phyloP scores from a whole-genome alignment of 2,113 vertebrate species.

The Morphnarchus princeps region DNA sequence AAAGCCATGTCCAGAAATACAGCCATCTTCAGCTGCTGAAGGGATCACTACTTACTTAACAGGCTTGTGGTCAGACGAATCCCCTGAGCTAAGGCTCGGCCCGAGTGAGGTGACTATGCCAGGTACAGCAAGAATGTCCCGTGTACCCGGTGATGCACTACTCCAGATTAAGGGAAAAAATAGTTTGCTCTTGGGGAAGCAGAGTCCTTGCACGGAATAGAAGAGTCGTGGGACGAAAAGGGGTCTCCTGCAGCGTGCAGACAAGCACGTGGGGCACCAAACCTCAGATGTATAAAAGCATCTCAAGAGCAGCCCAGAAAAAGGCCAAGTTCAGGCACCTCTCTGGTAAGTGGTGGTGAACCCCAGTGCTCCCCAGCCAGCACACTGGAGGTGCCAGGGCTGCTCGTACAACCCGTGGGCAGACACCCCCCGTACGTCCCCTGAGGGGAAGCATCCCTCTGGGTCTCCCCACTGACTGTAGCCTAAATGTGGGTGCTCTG shows the following conservation, averaged over 20 bases:
- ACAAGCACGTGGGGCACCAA: background rate
- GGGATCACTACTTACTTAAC: background rate
- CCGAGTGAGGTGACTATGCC: background rate
- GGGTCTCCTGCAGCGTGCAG: background rate
- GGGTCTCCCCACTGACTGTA: background rate
- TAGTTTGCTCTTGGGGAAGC: background rate
- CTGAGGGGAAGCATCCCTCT: background rate
- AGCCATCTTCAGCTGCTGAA: background rate
- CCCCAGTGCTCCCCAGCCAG: background rate
- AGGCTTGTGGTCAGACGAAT: background rate
- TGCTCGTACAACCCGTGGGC: accelerated
- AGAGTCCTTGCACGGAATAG: background rate
- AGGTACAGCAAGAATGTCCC: background rate
- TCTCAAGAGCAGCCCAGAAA: background rate
- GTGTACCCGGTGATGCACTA: background rate
- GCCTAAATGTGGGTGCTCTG: background rate
- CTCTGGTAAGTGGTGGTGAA: background rate
- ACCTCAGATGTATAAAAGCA: background rate
- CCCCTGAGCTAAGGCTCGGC: background rate
- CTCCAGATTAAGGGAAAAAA: background rate
- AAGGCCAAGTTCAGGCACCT: background rate
- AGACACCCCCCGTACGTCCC: accelerated
- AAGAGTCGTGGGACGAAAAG: background rate
- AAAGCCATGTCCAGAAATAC: background rate
- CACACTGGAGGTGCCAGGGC: background rate